Evolutionary conservation across 2,888 invertebrate genomes (phyloP).

Genomic region (Chloroclystis v-ata): DNA sequence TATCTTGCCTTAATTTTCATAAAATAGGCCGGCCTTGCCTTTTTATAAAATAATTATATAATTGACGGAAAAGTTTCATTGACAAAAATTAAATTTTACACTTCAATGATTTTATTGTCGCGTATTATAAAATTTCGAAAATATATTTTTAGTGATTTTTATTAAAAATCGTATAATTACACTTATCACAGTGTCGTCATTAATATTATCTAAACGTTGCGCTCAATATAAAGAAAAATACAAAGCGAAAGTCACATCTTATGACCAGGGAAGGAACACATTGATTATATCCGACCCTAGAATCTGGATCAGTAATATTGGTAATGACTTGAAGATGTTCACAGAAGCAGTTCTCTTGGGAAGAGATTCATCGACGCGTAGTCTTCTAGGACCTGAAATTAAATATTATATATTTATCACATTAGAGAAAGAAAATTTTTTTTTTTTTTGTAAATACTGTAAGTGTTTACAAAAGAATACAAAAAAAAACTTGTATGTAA

Average conservation of each 20-base stretch:
- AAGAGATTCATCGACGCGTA: slow-evolving; percentile 89
- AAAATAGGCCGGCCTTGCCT: slow-evolving; percentile 13
- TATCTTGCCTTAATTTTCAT: slow-evolving; percentile 41
- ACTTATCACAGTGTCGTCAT: slow-evolving; percentile 36
- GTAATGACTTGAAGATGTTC: slow-evolving; percentile 36
- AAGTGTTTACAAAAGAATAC: no score
- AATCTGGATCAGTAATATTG: slow-evolving; percentile 7
- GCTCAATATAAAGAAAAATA: slow-evolving; percentile 11
- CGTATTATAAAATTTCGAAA: slow-evolving; percentile 27
- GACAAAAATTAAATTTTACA: not conserved
- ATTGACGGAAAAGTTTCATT: not conserved
- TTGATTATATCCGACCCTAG: slow-evolving; percentile 11
- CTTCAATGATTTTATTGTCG: slow-evolving; percentile 28
- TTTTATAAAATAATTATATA: not conserved
- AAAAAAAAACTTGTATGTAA: no score
- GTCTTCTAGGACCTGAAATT: slow-evolving; percentile 85
- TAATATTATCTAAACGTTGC: slow-evolving; percentile 23
- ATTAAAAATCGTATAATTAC: slow-evolving; percentile 31
- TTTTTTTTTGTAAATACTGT: no score
- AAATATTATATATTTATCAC: no score
- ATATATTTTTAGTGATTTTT: slow-evolving; percentile 29
- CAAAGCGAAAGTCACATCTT: slow-evolving; percentile 7
- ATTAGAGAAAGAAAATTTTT: no score
- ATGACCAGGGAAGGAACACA: slow-evolving; percentile 17
- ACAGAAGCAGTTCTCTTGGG: slow-evolving; percentile 83